Conservation (phyloP, 2,113 vertebrate genomes). For the Cheirogaleus medius region DNA sequence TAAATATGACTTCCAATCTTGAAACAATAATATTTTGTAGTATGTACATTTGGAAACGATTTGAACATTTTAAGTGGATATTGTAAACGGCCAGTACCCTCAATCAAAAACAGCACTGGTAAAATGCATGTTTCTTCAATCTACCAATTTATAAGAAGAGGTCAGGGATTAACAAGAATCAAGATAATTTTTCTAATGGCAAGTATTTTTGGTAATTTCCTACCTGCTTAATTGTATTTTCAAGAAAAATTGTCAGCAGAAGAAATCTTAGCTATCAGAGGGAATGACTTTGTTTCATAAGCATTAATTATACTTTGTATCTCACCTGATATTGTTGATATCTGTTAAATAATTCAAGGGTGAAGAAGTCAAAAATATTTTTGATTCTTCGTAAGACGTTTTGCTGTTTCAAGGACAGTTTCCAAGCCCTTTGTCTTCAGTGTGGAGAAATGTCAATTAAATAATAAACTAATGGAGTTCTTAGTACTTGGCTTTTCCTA, state of each 20-base stretch:
- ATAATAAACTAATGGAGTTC: conserved; percentile 59
- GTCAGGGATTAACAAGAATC: conserved; percentile 82
- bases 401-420: conserved; percentile 61
- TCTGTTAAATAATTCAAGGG: conserved; percentile 48
- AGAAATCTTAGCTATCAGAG: conserved; percentile 79
- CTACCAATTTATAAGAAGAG: conserved; percentile 80
- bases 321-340: conserved; percentile 77
- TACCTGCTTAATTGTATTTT: conserved; percentile 84
- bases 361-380: conserved; percentile 71
- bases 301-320: conserved; percentile 73
- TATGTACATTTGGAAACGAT: conserved; percentile 82
- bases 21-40: conserved; percentile 84
- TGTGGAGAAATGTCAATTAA: conserved; percentile 44
- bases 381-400: conserved; percentile 62
- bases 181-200: conserved; percentile 86
- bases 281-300: conserved; percentile 79
- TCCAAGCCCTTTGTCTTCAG: conserved; percentile 56
- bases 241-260: conserved; percentile 79
- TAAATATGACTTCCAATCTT: conserved; percentile 81
- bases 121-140: conserved; percentile 81
- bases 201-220: conserved; percentile 89
- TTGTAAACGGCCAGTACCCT: conserved; percentile 76
- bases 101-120: conserved; percentile 74
- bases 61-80: conserved; percentile 83
- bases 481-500: conserved; percentile 52